A percentile compares a stretch with the other conserved stretches of the same genome.
These are phyloP conservation scores for Rhamnusium bicolor DNA, from an alignment of 2,888 invertebrate genomes.

Conservation along the genomic window DNA sequence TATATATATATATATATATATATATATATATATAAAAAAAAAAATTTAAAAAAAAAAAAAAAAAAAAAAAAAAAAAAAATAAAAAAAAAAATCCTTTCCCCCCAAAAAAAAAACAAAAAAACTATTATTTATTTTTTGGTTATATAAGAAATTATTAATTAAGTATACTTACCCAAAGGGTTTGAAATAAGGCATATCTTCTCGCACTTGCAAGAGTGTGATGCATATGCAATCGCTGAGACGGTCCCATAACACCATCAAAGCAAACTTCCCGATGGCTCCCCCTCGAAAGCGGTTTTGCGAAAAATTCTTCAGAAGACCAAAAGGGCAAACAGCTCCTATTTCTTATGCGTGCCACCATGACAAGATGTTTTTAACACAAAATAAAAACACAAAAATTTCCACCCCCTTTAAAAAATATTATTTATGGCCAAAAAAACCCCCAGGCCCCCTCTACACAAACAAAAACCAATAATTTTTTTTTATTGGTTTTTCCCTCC, in stretches of 20 bases:
- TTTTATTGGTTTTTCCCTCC: conserved; percentile 37
- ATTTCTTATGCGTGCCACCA: conserved; percentile 61
- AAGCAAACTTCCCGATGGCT: conserved; percentile 66
- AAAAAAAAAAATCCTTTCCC: too few relatives aligned
- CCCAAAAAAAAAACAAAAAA: too few relatives aligned
- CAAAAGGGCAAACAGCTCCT: conserved; percentile 69
- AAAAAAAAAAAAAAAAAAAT: too few relatives aligned
- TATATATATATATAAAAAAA: too few relatives aligned
- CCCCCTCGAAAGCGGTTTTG: conserved; percentile 66
- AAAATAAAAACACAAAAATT: conserved; percentile 28
- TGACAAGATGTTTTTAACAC: conserved; percentile 5
- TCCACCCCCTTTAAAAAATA: conserved; percentile 27
- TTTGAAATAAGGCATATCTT: conserved; percentile 70
- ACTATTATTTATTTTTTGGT: too few relatives aligned
- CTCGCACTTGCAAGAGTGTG: conserved; percentile 74
- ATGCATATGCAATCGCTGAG: conserved; percentile 72
- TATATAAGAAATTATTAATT: background rate
- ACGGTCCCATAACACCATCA: conserved; percentile 65
- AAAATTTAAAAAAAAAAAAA: too few relatives aligned
- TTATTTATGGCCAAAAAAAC: conserved; percentile 4
- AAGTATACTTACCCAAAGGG: conserved; percentile 59
- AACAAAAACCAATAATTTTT: conserved; percentile 36
- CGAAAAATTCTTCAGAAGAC: conserved; percentile 70
- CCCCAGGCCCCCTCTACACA: conserved; percentile 19
- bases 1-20: too few relatives aligned